Conservation (phyloP, 2,888 invertebrate species). For the Flexamia atlantica region DNA sequence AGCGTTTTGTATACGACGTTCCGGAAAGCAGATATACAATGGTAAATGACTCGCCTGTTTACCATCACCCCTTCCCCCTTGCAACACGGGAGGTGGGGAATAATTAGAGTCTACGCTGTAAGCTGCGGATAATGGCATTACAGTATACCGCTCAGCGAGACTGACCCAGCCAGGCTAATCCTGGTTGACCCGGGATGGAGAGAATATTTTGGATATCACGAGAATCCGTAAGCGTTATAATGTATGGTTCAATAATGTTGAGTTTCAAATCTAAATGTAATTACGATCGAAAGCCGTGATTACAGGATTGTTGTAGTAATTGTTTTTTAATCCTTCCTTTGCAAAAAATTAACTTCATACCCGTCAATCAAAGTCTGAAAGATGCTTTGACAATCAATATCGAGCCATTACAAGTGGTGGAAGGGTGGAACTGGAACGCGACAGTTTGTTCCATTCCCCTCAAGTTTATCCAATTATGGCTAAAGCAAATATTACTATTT, state of each 20-base stretch:
- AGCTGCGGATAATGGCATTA: neutral
- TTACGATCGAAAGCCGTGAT: no score
- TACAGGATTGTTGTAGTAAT: no score
- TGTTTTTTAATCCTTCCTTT: neutral
- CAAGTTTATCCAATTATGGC: constrained; percentile 57
- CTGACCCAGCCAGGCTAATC: no score
- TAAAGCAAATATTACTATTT: constrained; percentile 59
- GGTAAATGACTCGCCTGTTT: neutral
- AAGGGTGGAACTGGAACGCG: neutral
- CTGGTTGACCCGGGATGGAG: no score
- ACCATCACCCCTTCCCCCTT: neutral
- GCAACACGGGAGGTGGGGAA: neutral
- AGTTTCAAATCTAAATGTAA: no score
- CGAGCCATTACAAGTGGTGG: neutral
- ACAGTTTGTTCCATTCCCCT: constrained; percentile 5
- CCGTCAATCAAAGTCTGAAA: neutral
- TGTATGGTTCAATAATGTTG: no score
- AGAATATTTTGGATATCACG: no score
- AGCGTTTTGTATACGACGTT: neutral
- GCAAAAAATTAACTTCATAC: neutral
- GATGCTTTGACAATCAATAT: constrained; percentile 37
- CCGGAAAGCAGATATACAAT: neutral
- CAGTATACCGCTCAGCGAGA: neutral
- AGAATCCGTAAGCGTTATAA: no score
- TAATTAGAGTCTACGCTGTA: neutral